A percentile compares a stretch with the other conserved stretches of the same genome.
Conservation (phyloP, 2,113 vertebrate genomes). For the Neopipo cinnamomea region DNA sequence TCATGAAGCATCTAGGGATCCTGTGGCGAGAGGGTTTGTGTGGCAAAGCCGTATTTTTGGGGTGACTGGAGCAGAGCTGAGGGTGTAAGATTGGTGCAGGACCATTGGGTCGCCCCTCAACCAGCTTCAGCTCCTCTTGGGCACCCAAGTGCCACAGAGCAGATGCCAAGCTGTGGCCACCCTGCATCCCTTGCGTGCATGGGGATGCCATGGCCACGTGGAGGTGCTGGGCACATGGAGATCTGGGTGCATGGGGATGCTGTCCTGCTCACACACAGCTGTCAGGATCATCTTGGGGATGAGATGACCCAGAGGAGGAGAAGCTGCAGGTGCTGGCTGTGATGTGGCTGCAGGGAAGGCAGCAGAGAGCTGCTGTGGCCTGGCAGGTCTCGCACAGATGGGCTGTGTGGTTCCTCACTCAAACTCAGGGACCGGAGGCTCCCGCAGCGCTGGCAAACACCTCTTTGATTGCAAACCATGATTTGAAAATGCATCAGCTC, state of each 20-base stretch:
- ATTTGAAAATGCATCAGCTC: background rate
- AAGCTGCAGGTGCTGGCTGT: background rate
- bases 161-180: background rate
- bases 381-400: background rate
- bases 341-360: background rate
- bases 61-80: no score
- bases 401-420: background rate
- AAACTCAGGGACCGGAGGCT: background rate
- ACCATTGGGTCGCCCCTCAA: no score
- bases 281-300: rapidly evolving
- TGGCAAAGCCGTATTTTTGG: no score
- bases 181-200: background rate
- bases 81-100: no score
- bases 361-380: background rate
- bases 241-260: background rate
- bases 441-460: slow-evolving; percentile 1
- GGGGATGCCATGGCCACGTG: rapidly evolving
- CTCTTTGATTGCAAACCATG: background rate
- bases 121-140: background rate
- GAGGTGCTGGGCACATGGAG: background rate
- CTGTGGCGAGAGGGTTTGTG: no score
- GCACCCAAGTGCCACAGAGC: background rate
- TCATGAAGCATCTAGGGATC: no score
- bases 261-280: rapidly evolving
- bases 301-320: background rate